phyloP scores from a whole-genome alignment of 2,113 vertebrate species.

The Burhinus bistriatus region DNA sequence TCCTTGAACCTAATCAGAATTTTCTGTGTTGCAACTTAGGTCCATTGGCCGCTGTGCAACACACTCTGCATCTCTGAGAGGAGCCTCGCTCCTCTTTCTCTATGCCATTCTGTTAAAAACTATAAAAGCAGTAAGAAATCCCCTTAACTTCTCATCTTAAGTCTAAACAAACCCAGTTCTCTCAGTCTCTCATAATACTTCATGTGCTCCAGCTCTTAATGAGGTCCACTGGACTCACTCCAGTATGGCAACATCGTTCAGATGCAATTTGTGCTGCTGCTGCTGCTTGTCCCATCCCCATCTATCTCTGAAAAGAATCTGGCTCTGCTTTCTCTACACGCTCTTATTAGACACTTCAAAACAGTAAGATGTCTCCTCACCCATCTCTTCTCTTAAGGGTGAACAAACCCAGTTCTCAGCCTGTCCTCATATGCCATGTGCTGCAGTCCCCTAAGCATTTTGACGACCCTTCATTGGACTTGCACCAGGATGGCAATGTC shows the following conservation, averaged over 20 bases:
- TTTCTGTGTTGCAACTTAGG: neutral
- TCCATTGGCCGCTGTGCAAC: neutral
- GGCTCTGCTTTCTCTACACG: neutral
- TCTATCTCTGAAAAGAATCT: neutral
- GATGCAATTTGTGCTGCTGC: neutral
- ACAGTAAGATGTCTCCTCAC: neutral
- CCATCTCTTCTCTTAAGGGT: neutral
- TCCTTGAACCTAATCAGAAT: neutral
- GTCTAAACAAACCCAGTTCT: neutral
- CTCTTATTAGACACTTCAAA: neutral
- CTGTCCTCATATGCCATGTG: rapidly evolving
- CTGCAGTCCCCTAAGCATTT: neutral
- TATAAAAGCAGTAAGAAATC: neutral
- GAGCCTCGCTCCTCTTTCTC: neutral
- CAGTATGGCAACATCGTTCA: neutral
- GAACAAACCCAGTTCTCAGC: neutral
- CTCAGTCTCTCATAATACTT: neutral
- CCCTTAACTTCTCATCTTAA: neutral
- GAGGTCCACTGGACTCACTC: neutral
- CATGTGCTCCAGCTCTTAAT: rapidly evolving
- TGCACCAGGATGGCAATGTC: neutral
- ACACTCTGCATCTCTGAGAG: neutral
- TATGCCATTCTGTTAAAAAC: neutral
- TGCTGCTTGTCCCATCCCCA: neutral
- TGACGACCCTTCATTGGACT: neutral